Evolutionary conservation across 1,140 invertebrate species (phyloP).

Genomic region (Archivesica marissinica): DNA sequence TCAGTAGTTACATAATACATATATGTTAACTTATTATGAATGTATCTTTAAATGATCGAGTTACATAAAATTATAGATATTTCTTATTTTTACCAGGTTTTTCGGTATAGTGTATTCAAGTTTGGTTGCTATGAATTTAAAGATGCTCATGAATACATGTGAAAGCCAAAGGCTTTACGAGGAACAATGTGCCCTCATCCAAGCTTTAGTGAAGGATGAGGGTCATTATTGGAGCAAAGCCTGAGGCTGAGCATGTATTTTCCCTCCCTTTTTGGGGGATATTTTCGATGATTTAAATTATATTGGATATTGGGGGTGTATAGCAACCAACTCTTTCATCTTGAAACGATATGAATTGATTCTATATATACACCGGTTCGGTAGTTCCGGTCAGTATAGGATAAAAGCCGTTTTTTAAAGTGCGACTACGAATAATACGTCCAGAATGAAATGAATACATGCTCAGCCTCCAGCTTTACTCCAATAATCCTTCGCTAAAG

Average conservation of each 20-base stretch:
- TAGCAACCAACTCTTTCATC: background rate
- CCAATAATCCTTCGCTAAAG: slow-evolving; percentile 33
- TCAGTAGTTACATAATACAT: background rate
- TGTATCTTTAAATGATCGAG: background rate
- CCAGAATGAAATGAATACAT: background rate
- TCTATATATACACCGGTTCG: background rate
- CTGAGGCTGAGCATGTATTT: slow-evolving; percentile 39
- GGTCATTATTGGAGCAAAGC: slow-evolving; percentile 31
- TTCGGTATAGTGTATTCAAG: background rate
- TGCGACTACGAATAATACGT: background rate
- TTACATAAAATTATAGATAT: background rate
- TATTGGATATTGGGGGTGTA: background rate
- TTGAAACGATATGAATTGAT: background rate
- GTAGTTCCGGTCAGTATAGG: background rate
- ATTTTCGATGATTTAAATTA: background rate
- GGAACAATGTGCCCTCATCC: slow-evolving; percentile 43
- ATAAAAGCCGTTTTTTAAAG: background rate
- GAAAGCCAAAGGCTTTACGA: background rate
- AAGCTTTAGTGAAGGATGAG: slow-evolving; percentile 43
- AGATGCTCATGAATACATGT: background rate
- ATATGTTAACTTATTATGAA: background rate
- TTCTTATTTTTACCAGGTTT: background rate
- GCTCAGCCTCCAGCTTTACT: slow-evolving; percentile 19
- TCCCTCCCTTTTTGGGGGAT: background rate
- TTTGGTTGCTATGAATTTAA: background rate